A percentile compares a stretch with the other conserved stretches of the same genome.
Evolutionary conservation across 2,888 invertebrate genomes (phyloP).

Genomic region (Cheilosia scutellata): DNA sequence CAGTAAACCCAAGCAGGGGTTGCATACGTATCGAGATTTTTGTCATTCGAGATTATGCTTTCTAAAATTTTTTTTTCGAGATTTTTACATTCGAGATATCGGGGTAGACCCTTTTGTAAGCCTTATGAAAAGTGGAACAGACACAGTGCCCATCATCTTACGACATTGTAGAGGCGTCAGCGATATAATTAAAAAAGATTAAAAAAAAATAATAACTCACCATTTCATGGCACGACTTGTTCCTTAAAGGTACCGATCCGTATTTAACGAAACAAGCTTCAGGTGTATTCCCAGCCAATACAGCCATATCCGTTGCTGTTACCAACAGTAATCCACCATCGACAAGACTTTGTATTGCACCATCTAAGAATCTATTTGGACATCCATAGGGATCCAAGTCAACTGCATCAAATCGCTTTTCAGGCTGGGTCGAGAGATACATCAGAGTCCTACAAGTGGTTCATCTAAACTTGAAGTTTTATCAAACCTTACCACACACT

Average conservation of each 20-base stretch:
- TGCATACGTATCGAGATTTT: no score
- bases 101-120: no score
- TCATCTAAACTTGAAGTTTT: not conserved
- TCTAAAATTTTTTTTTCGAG: no score
- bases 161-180: no score
- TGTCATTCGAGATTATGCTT: no score
- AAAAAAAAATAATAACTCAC: conserved; percentile 83
- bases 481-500: conserved; percentile 78
- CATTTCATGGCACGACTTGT: conserved; percentile 97
- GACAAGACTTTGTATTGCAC: conserved; percentile 91
- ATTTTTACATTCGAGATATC: no score
- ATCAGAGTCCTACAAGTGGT: conserved; percentile 89
- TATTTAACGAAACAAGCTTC: conserved; percentile 98
- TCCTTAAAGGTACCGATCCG: conserved; percentile 93
- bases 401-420: conserved; percentile 92
- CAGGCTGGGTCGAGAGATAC: conserved; percentile 89
- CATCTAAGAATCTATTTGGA: conserved; percentile 95
- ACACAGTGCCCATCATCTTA: no score
- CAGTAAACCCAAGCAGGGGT: no score
- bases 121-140: no score
- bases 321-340: conserved; percentile 95
- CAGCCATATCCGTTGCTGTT: conserved; percentile 99
- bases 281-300: conserved; percentile 96
- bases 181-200: not conserved
- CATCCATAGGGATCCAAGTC: conserved; percentile 99